Evolutionary conservation across 1,140 invertebrate species (phyloP).

Genomic region (Polypedilum pembai): DNA sequence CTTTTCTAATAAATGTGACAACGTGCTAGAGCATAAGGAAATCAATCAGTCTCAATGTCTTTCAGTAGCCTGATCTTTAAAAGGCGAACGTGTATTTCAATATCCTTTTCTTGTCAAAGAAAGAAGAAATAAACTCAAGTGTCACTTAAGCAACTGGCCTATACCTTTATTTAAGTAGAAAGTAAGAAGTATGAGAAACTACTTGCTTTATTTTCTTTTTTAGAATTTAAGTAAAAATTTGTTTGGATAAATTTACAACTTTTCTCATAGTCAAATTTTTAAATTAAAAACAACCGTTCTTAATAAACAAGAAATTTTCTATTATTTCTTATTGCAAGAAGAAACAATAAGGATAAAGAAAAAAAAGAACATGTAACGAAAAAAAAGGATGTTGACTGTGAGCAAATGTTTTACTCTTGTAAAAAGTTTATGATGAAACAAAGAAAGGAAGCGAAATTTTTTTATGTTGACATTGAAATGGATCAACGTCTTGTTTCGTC

Average conservation of each 20-base stretch:
- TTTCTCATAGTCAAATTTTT: no score
- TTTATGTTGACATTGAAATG: not conserved
- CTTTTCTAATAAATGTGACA: not conserved
- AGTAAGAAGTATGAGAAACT: no score
- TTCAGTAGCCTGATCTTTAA: not conserved
- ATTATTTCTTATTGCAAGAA: no score
- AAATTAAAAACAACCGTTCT: no score
- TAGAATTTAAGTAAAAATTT: no score
- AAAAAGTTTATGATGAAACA: conserved; percentile 3
- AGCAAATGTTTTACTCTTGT: not conserved
- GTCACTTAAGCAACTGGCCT: not conserved
- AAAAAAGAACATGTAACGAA: not conserved
- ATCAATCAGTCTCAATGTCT: not conserved
- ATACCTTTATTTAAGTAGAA: no score
- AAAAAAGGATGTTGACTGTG: conserved; percentile 3
- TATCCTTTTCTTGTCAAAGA: not conserved
- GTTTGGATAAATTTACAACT: no score
- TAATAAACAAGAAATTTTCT: no score
- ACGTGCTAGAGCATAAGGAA: no score
- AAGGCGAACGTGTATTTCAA: not conserved
- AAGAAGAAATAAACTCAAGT: conserved; percentile 10
- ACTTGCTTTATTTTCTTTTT: no score
- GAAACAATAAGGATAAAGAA: no score
- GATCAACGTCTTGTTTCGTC: not conserved
- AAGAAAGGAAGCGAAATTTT: not conserved